These are phyloP conservation scores for Vollenhovia emeryi DNA, from an alignment of 1,140 invertebrate species.

Conservation along the genomic window DNA sequence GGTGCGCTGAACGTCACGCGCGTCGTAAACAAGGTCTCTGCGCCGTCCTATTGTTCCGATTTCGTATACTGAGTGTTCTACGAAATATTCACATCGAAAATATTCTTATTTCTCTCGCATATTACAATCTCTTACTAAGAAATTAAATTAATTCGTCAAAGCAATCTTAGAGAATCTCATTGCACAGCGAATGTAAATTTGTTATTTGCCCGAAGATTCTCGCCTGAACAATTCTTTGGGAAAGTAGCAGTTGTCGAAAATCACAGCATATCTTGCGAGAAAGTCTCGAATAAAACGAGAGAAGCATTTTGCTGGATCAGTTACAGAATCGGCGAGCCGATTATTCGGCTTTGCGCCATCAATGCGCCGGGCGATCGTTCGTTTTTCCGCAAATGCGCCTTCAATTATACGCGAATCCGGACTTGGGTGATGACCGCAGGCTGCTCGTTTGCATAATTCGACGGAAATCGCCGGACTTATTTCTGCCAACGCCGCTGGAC, in stretches of 20 bases:
- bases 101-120: too few species aligned
- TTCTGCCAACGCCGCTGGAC: conserved; percentile 2
- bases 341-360: conserved; percentile 15
- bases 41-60: too few species aligned
- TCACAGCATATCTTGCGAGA: not conserved
- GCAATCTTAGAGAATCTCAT: not conserved
- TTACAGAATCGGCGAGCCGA: not conserved
- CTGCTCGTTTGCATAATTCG: conserved; percentile 68
- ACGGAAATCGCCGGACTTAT: conserved; percentile 64
- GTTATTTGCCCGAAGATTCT: not conserved
- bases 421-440: conserved; percentile 30
- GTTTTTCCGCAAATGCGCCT: conserved; percentile 55
- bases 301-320: conserved; percentile 1
- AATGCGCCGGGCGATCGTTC: not conserved
- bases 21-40: too few species aligned
- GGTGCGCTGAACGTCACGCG: too few species aligned
- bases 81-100: too few species aligned
- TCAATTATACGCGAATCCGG: conserved; percentile 63
- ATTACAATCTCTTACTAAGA: not conserved
- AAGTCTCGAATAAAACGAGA: not conserved
- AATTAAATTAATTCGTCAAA: not conserved
- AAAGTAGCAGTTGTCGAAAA: not conserved
- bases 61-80: too few species aligned
- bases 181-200: not conserved
- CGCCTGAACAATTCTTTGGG: not conserved